Base-by-base conservation (phyloP, 2,113 vertebrate genomes). In the Petrocephalus microphthalmus region DNA sequence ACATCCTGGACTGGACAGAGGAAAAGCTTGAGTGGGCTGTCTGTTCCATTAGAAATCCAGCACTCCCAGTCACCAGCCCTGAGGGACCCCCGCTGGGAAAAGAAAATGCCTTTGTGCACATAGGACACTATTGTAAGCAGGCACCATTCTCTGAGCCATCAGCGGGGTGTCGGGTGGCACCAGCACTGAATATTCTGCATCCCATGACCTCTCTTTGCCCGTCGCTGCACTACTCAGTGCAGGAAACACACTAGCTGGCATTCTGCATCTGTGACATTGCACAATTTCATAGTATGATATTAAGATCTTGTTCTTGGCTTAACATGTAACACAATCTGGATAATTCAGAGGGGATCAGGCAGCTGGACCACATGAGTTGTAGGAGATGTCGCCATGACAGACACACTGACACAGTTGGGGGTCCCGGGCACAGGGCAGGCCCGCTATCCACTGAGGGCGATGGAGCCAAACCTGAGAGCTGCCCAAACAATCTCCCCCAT, bases 401-500 rank as follows among this genome's bases (percentile, higher is more conserved):
- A 83, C 20, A n/a, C 42, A 47, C 33, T n/a, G 33, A 47, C 45
- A 13, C 45, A 13, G 45, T 11, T 42, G 20, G 20, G 20, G 2
- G 49, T n/a, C n/a, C 25, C 49, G 33, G 52, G 25, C 45, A 49
- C 84, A 74, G 20, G 64, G 51, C 29, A 25, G 54, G 15, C 88
- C 25, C 22, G 25, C 19, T 53, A 2, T 78, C 84, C 5, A 51
- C 10, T 52, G 84, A 84, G 64, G 42, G 57, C 7, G 2, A 56
- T 52, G 84, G 49, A 56, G 60, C 84, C 78, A 47, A 78, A 85
- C 74, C 42, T 25, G 29, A 53, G 85, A 57, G 54, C 82, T 81
- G 42, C 83, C 81, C 88, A 89, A 93, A 94, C 93, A 94, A 91
- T 92, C 91, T 87, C 87, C 45, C n/a, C 90, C 88, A 94, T 94